phyloP scores from a whole-genome alignment of 2,888 invertebrate genomes.

The Phaedon cochleariae region DNA sequence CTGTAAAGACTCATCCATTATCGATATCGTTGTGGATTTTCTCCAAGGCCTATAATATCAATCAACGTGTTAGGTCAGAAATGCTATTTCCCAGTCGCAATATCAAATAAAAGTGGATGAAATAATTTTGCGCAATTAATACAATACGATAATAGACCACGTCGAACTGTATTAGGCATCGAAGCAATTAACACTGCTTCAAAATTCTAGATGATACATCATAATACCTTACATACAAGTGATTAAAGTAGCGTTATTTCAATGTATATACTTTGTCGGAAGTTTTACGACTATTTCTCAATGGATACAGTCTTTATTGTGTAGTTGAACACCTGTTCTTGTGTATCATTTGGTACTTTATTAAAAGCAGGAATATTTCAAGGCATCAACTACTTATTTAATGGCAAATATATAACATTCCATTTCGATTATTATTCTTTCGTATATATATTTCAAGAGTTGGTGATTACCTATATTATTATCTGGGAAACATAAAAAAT shows the following conservation, averaged over 20 bases:
- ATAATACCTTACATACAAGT: slow-evolving; percentile 52
- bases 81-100: slow-evolving; percentile 32
- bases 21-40: not conserved
- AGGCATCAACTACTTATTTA: not conserved
- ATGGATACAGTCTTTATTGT: slow-evolving; percentile 44
- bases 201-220: slow-evolving; percentile 55
- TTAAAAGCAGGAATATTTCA: slow-evolving; percentile 33
- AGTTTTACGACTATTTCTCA: slow-evolving; percentile 43
- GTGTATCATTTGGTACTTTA: slow-evolving; percentile 38
- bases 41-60: not conserved
- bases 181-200: slow-evolving; percentile 48
- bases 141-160: slow-evolving; percentile 37
- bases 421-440: too few species aligned
- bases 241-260: slow-evolving; percentile 51
- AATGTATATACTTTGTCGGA: slow-evolving; percentile 50
- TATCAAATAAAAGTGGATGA: slow-evolving; percentile 36
- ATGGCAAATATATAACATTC: too few species aligned
- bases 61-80: not conserved
- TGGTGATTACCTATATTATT: too few species aligned
- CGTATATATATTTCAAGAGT: too few species aligned
- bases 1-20: too few species aligned
- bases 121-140: slow-evolving; percentile 41
- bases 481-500: too few species aligned
- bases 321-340: slow-evolving; percentile 42
- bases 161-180: slow-evolving; percentile 45